phyloP scores from a whole-genome alignment of 1,140 invertebrate genomes.

The Drosophila navojoa region DNA sequence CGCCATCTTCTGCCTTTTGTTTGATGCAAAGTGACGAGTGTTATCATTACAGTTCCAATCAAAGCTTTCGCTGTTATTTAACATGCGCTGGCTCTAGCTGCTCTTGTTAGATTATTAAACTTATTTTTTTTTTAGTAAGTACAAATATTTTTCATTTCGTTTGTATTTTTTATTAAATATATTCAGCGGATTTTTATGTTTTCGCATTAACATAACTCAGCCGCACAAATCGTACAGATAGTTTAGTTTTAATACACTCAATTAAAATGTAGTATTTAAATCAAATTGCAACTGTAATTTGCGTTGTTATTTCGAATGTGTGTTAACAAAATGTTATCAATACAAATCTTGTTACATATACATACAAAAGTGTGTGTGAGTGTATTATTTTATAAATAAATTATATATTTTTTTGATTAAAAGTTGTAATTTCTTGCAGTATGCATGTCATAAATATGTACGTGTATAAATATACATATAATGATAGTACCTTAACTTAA shows the following conservation, averaged over 20 bases:
- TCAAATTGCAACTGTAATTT: slow-evolving; percentile 41
- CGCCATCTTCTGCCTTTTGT: slow-evolving; percentile 47
- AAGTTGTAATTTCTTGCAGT: slow-evolving; percentile 53
- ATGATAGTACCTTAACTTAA: slow-evolving; percentile 67
- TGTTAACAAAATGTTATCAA: slow-evolving; percentile 46
- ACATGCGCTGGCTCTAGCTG: slow-evolving; percentile 35
- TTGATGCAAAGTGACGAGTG: slow-evolving; percentile 40
- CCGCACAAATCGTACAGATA: slow-evolving; percentile 54
- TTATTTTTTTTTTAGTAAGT: slow-evolving; percentile 65
- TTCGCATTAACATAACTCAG: slow-evolving; percentile 76
- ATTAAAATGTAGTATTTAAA: slow-evolving; percentile 25
- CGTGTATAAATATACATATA: slow-evolving; percentile 10
- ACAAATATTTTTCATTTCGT: slow-evolving; percentile 77
- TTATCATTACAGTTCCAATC: slow-evolving; percentile 4
- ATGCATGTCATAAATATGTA: slow-evolving; percentile 41
- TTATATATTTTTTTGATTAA: slow-evolving; percentile 61
- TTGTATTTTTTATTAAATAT: slow-evolving; percentile 38
- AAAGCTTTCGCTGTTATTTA: slow-evolving; percentile 17
- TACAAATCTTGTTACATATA: slow-evolving; percentile 58
- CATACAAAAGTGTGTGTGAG: slow-evolving; percentile 44
- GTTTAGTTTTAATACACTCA: slow-evolving; percentile 52
- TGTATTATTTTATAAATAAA: slow-evolving; percentile 55
- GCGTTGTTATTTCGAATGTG: slow-evolving; percentile 20
- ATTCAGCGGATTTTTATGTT: slow-evolving; percentile 73
- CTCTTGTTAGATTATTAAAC: slow-evolving; percentile 18